phyloP scores from a whole-genome alignment of 2,113 vertebrate genomes.

The Vulpes lagopus region DNA sequence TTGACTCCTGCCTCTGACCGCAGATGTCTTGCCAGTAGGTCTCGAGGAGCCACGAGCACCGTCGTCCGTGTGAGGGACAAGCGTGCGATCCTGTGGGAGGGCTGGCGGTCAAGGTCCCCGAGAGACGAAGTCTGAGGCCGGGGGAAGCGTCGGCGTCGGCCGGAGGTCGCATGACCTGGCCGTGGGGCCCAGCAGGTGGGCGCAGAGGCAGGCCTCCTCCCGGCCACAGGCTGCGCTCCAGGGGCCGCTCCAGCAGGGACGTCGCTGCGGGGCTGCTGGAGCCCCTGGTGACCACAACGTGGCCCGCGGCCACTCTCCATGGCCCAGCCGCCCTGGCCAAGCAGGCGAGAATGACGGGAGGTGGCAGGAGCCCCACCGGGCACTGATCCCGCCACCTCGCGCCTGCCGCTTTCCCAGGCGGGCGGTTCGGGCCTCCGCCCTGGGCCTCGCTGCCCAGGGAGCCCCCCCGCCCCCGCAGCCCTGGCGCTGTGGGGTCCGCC shows the following conservation, averaged over 20 bases:
- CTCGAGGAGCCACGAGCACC: background rate
- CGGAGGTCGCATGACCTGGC: background rate
- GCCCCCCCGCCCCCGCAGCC: background rate
- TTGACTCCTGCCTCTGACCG: background rate
- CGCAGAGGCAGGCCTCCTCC: background rate
- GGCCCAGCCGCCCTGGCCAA: background rate
- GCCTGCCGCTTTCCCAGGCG: background rate
- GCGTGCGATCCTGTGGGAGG: accelerated
- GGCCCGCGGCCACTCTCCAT: background rate
- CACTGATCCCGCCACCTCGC: no score
- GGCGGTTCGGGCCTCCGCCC: background rate
- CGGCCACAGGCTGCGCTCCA: background rate
- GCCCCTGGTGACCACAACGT: background rate
- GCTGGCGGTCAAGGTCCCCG: no score
- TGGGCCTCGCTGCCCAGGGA: background rate
- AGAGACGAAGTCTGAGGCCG: background rate
- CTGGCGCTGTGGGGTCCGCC: background rate
- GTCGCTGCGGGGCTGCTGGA: background rate
- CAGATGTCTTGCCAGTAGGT: background rate
- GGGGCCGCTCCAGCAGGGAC: no score
- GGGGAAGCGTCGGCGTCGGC: background rate
- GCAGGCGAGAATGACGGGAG: accelerated
- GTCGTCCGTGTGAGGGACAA: background rate
- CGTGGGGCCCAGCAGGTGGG: no score
- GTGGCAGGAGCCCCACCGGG: background rate